A percentile compares a stretch with the other conserved stretches of the same genome.
phyloP scores from a whole-genome alignment of 2,888 invertebrate genomes.

The Antitype chi region DNA sequence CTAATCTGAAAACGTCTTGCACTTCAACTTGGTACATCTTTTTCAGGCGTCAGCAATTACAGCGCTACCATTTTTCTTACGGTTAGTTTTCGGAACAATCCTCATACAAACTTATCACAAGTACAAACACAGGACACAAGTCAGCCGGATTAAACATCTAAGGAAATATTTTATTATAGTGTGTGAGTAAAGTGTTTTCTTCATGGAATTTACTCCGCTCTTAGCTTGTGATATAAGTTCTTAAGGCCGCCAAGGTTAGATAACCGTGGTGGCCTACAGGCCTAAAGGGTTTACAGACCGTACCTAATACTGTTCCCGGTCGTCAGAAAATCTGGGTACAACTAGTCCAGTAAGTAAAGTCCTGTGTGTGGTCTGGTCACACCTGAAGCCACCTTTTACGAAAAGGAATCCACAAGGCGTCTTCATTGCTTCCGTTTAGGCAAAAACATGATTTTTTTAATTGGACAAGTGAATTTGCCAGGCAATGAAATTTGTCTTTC shows the following conservation, averaged over 20 bases:
- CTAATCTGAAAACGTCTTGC: neutral
- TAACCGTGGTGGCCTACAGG: neutral
- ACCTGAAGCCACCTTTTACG: neutral
- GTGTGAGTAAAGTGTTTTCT: slow-evolving; percentile 79
- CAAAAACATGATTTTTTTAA: neutral
- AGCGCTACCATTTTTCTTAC: slow-evolving; percentile 84
- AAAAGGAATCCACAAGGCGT: slow-evolving; percentile 2
- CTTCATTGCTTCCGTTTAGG: neutral
- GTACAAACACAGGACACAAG: slow-evolving; percentile 78
- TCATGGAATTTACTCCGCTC: neutral
- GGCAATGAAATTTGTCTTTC: neutral
- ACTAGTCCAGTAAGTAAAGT: neutral
- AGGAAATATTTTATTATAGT: slow-evolving; percentile 86
- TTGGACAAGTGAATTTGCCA: too few relatives aligned
- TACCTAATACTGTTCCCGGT: neutral
- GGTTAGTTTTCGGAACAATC: slow-evolving; percentile 83
- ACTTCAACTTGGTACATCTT: slow-evolving; percentile 12
- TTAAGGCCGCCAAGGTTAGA: neutral
- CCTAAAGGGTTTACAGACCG: neutral
- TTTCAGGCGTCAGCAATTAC: slow-evolving; percentile 84
- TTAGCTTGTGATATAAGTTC: neutral
- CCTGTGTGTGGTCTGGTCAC: too few relatives aligned
- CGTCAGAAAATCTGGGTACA: too few relatives aligned
- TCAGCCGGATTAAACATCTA: slow-evolving; percentile 77
- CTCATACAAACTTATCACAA: slow-evolving; percentile 83